Percentiles rank a stretch among this genome's conserved stretches.
phyloP scores from a whole-genome alignment of 30 jellyfish, hydroid and myxozoan species.

The Aurelia coerulea region DNA sequence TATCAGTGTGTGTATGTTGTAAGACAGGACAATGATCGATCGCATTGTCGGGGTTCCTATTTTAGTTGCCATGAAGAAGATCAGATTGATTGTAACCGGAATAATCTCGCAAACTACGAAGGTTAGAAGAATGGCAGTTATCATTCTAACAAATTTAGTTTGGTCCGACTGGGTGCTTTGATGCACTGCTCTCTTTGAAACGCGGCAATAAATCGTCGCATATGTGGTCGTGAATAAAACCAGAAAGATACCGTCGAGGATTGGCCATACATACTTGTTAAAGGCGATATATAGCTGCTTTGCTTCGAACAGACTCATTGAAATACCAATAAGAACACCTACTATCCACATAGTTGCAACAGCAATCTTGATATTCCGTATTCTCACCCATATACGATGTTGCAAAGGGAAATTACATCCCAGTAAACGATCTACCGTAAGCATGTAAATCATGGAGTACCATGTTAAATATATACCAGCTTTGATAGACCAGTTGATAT shows the following conservation, averaged over 20 bases:
- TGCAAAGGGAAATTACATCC: conserved; percentile 36
- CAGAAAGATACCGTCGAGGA: conserved; percentile 8
- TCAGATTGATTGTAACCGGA: background rate
- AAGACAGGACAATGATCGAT: conserved; percentile 5
- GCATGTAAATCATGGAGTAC: conserved; percentile 24
- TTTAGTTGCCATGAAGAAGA: background rate
- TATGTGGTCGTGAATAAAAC: conserved; percentile 7
- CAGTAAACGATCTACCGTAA: conserved; percentile 38
- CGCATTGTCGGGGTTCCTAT: background rate
- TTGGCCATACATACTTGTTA: background rate
- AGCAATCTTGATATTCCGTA: background rate
- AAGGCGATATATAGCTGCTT: background rate
- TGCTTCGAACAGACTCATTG: conserved; percentile 1
- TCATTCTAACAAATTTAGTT: conserved; percentile 5
- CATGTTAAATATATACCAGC: conserved; percentile 19
- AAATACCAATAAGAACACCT: background rate
- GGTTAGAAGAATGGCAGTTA: background rate
- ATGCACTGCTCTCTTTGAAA: background rate
- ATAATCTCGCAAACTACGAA: background rate
- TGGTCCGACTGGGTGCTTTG: background rate
- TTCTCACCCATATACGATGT: conserved; percentile 2
- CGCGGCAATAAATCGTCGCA: conserved; percentile 5
- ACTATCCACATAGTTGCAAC: conserved; percentile 3
- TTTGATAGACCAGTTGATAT: background rate
- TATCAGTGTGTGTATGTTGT: background rate